Percentiles rank a stretch among this genome's conserved stretches.
phyloP scores from a whole-genome alignment of 2,797 vertebrate genomes.

The Fratercula arctica region DNA sequence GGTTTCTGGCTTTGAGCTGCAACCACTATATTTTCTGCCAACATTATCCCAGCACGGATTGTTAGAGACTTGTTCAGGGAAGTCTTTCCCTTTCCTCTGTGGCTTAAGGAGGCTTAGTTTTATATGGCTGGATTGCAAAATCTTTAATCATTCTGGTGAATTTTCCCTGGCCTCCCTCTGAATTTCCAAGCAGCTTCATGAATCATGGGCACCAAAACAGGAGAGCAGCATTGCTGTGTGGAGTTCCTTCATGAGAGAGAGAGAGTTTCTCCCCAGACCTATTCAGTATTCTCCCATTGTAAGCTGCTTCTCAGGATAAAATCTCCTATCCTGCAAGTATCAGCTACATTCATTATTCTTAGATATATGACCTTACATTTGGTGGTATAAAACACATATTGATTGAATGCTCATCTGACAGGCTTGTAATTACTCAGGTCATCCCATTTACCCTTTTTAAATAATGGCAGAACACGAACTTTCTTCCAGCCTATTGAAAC shows the following conservation, averaged over 20 bases:
- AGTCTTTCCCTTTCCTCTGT: not conserved
- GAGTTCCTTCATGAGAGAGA: fast-evolving
- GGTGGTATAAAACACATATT: slow-evolving; percentile 7
- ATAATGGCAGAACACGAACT: not conserved
- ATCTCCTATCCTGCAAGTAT: not conserved
- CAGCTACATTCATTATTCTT: not conserved
- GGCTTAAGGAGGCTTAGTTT: not conserved
- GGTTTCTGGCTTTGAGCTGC: not conserved
- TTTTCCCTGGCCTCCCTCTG: not conserved
- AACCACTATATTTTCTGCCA: not conserved
- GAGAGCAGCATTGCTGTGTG: not conserved
- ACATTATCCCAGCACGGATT: not conserved
- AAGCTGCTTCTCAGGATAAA: not conserved
- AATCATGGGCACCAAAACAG: not conserved
- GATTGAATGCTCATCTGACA: slow-evolving; percentile 41
- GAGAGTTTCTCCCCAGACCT: not conserved
- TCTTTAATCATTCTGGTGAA: not conserved
- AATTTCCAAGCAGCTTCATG: not conserved
- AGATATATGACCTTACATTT: not conserved
- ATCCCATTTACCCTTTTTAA: slow-evolving; percentile 43
- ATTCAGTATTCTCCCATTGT: not conserved
- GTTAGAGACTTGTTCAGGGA: not conserved
- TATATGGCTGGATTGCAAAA: not conserved
- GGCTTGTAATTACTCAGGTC: slow-evolving; percentile 41
- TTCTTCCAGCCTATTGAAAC: slow-evolving; percentile 16